Conservation (phyloP, 1,140 invertebrate genomes). For the Drosophila eugracilis region DNA sequence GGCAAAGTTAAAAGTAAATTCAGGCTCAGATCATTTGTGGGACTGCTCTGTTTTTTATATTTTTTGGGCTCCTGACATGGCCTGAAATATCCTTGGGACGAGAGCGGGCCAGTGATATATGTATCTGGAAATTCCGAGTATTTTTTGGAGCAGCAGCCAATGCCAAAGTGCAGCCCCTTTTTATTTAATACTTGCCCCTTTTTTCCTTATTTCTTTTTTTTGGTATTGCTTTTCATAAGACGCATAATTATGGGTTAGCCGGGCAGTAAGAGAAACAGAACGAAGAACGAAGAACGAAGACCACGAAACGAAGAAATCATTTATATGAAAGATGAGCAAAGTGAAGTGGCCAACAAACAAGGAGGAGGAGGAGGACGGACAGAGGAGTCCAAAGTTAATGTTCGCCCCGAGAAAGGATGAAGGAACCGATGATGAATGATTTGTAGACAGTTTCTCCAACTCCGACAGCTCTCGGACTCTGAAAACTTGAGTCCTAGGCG, state of each 20-base stretch:
- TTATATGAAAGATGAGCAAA: conserved; percentile 73
- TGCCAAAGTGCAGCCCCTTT: conserved; percentile 51
- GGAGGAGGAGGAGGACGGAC: conserved; percentile 33
- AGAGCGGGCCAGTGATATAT: conserved; percentile 43
- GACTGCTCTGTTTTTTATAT: conserved; percentile 6
- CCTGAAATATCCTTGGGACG: conserved; percentile 31
- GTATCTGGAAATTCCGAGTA: conserved; percentile 60
- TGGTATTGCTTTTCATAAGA: conserved; percentile 61
- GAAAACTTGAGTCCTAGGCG: not conserved
- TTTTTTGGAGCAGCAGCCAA: conserved; percentile 54
- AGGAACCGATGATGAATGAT: conserved; percentile 73
- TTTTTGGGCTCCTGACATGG: conserved; percentile 16
- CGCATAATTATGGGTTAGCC: conserved; percentile 72
- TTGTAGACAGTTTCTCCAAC: conserved; percentile 64
- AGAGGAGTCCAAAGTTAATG: conserved; percentile 36
- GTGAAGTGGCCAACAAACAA: conserved; percentile 50
- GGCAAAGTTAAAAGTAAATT: conserved; percentile 6
- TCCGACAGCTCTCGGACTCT: too few relatives aligned
- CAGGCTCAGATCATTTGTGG: conserved; percentile 42
- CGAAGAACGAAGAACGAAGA: conserved; percentile 9
- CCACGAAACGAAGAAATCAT: conserved; percentile 58
- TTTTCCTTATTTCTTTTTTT: conserved; percentile 2
- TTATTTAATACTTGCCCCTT: conserved; percentile 43
- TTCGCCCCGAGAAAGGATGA: conserved; percentile 14
- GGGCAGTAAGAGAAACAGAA: conserved; percentile 24